A percentile compares a stretch with the other conserved stretches of the same genome.
Conservation (phyloP, 2,113 vertebrate genomes). For the Pampusana beccarii region DNA sequence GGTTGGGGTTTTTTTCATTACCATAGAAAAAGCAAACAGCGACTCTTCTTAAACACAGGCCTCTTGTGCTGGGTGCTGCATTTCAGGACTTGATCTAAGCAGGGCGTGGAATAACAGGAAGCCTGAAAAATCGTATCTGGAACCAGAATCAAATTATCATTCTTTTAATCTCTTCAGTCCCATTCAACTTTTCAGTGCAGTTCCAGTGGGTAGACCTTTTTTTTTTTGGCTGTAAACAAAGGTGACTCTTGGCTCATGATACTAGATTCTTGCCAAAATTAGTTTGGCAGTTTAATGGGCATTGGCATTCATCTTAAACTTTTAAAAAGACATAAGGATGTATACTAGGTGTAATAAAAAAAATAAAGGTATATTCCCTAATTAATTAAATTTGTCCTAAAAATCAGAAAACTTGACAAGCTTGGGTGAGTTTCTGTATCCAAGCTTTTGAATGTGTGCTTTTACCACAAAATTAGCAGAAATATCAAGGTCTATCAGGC, state of each 20-base stretch:
- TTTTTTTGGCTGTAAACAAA: conserved; percentile 29
- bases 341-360: not conserved
- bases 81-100: not conserved
- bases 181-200: conserved; percentile 8
- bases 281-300: not conserved
- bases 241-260: not conserved
- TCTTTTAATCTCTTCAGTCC: not conserved
- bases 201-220: not conserved
- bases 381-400: not conserved
- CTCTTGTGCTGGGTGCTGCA: not conserved
- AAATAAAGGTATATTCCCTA: not conserved
- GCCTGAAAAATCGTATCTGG: conserved; percentile 25
- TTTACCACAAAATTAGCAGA: not conserved
- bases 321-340: not conserved
- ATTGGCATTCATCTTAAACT: not conserved
- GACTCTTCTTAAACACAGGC: not conserved
- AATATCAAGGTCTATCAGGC: not conserved
- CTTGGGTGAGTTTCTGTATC: not conserved
- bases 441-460: not conserved
- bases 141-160: not conserved
- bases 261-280: conserved; percentile 1
- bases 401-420: not conserved
- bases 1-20: not conserved
- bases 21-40: not conserved
- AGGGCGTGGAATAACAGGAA: not conserved